phyloP scores from a whole-genome alignment of 2,797 vertebrate species.

The Neostethus bicornis region DNA sequence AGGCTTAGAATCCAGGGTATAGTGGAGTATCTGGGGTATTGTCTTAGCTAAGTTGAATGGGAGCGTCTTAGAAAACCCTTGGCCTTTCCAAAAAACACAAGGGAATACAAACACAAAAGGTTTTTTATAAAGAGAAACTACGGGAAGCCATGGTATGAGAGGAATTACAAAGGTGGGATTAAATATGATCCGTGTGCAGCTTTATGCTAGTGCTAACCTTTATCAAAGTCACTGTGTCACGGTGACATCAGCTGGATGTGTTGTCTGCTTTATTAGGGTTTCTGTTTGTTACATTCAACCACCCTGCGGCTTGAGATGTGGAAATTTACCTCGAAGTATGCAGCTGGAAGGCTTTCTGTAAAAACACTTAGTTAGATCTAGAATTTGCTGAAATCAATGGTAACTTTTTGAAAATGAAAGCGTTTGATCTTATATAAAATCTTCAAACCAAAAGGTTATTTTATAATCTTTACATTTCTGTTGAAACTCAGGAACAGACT shows the following conservation, averaged over 20 bases:
- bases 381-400: no score
- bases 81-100: constrained; percentile 54
- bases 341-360: no score
- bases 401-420: no score
- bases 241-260: constrained; percentile 42
- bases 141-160: constrained; percentile 36
- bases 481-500: no score
- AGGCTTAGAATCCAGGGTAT: constrained; percentile 62
- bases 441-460: no score
- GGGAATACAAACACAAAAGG: constrained; percentile 59
- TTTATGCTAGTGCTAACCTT: constrained; percentile 52
- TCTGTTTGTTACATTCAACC: constrained; percentile 37
- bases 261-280: constrained; percentile 55
- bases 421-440: no score
- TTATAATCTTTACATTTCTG: no score
- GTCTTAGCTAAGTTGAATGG: constrained; percentile 70
- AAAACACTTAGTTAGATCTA: no score
- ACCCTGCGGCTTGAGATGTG: constrained; percentile 24
- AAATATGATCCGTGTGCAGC: constrained; percentile 42
- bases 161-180: constrained; percentile 52
- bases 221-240: constrained; percentile 61
- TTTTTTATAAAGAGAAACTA: constrained; percentile 26
- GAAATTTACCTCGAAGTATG: constrained; percentile 14
- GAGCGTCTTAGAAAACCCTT: constrained; percentile 57
- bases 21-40: constrained; percentile 67